A percentile compares a stretch with the other conserved stretches of the same genome.
These are phyloP conservation scores for Corythornis cristatus DNA, from an alignment of 2,113 vertebrate species.

Conservation along the genomic window DNA sequence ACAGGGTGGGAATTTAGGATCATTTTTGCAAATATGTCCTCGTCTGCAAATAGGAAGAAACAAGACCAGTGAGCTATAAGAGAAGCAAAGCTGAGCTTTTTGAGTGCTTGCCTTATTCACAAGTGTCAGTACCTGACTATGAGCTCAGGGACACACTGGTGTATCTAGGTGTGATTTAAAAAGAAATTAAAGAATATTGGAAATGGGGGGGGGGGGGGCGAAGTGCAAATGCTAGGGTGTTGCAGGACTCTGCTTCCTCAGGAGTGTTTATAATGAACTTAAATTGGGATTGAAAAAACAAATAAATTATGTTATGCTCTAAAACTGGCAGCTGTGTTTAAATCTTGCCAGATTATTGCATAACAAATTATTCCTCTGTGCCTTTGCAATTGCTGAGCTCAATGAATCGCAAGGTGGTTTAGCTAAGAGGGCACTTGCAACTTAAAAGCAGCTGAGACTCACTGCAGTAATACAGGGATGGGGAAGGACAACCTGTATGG, in stretches of 20 bases:
- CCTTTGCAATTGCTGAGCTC: not conserved
- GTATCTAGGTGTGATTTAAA: not conserved
- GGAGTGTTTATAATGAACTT: not conserved
- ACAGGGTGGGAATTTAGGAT: constrained; percentile 47
- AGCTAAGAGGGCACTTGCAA: not conserved
- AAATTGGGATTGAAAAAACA: not conserved
- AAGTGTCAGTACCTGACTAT: not conserved
- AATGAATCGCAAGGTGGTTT: not conserved
- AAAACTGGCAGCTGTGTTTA: constrained; percentile 23
- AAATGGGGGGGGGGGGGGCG: not conserved
- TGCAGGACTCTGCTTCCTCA: not conserved
- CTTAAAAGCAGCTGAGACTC: not conserved
- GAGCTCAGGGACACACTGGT: not conserved
- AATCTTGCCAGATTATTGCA: constrained; percentile 1
- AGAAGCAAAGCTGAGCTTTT: constrained; percentile 26
- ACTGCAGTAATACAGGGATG: not conserved
- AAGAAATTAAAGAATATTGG: not conserved
- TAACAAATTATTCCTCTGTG: not conserved
- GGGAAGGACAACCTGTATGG: not conserved
- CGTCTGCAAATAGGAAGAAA: constrained; percentile 27
- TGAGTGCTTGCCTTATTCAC: not conserved
- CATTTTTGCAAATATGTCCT: constrained; percentile 12
- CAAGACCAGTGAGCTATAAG: constrained; percentile 45
- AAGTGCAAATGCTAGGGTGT: not conserved
- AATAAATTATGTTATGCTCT: not conserved